These are phyloP conservation scores for Drosophila tristis DNA, from an alignment of 1,140 invertebrate species.

Conservation along the genomic window DNA sequence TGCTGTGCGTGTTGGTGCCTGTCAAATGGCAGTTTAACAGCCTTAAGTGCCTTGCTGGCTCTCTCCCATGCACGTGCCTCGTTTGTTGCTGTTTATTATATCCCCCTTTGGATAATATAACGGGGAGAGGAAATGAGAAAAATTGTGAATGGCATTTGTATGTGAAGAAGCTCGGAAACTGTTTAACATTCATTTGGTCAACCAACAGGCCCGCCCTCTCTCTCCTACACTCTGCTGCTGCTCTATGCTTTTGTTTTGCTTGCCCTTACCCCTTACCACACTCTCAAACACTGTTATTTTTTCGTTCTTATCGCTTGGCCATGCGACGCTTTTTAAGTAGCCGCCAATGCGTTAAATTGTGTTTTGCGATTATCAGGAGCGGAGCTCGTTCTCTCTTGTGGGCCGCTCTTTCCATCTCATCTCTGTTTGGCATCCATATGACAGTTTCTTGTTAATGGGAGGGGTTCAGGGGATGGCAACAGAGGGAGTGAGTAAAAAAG, in stretches of 20 bases:
- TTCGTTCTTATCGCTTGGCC: slow-evolving; percentile 66
- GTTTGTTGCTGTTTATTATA: slow-evolving; percentile 26
- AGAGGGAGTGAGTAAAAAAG: not conserved
- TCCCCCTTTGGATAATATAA: slow-evolving; percentile 40
- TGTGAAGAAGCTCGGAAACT: slow-evolving; percentile 47
- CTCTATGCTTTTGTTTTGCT: not conserved
- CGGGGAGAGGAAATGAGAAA: slow-evolving; percentile 26
- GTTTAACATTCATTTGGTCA: slow-evolving; percentile 78
- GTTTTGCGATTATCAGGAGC: slow-evolving; percentile 74
- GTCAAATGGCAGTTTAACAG: slow-evolving; percentile 70
- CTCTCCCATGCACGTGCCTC: slow-evolving; percentile 54
- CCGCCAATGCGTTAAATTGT: slow-evolving; percentile 80
- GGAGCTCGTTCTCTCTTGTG: not conserved
- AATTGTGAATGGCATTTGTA: slow-evolving; percentile 39
- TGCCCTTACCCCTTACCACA: not conserved
- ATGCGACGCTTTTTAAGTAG: slow-evolving; percentile 81
- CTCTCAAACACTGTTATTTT: not conserved
- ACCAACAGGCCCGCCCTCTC: slow-evolving; percentile 32
- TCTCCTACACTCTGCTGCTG: not conserved
- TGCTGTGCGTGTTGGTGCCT: slow-evolving; percentile 49
- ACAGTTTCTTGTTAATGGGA: slow-evolving; percentile 50
- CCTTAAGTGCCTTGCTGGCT: slow-evolving; percentile 40
- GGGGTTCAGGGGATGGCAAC: not conserved
- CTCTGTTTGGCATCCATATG: slow-evolving; percentile 57
- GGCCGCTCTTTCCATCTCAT: slow-evolving; percentile 25